Percentiles rank a stretch among this genome's conserved stretches.
Conservation (phyloP, 2,888 invertebrate species). For the Tipula confusa region DNA sequence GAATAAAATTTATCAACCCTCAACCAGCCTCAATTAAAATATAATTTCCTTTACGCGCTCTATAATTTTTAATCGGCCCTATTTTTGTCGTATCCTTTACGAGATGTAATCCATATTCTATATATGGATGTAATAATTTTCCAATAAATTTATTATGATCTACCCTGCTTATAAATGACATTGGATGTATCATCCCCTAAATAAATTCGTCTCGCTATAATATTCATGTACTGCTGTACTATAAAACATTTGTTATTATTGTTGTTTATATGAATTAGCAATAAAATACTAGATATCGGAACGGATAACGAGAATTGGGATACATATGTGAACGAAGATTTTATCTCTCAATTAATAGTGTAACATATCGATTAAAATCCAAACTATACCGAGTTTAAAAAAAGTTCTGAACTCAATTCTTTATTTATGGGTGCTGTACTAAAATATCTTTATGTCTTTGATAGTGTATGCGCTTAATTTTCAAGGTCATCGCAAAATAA, state of each 20-base stretch:
- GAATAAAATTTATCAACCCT: not conserved
- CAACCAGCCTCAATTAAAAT: not conserved
- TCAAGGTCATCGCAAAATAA: too few relatives aligned
- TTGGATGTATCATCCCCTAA: too few relatives aligned
- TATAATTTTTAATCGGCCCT: too few relatives aligned
- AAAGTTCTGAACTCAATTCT: too few relatives aligned
- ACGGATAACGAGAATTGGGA: not conserved
- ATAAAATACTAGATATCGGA: not conserved
- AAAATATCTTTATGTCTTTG: too few relatives aligned
- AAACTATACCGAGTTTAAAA: too few relatives aligned
- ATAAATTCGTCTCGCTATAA: not conserved
- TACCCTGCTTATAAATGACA: not conserved
- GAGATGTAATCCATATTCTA: not conserved
- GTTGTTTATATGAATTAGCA: slow-evolving; percentile 12
- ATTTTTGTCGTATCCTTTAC: too few relatives aligned
- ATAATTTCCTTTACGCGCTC: not conserved
- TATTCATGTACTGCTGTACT: not conserved
- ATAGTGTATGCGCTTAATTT: too few relatives aligned
- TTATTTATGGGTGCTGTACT: too few relatives aligned
- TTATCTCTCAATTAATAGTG: slow-evolving; percentile 20
- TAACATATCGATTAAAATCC: slow-evolving; percentile 12
- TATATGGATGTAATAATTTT: not conserved
- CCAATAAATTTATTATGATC: too few relatives aligned
- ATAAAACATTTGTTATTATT: not conserved
- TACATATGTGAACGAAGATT: not conserved